Evolutionary conservation across 2,113 vertebrate species (phyloP).

Genomic region (Triplophysa dalaica): DNA sequence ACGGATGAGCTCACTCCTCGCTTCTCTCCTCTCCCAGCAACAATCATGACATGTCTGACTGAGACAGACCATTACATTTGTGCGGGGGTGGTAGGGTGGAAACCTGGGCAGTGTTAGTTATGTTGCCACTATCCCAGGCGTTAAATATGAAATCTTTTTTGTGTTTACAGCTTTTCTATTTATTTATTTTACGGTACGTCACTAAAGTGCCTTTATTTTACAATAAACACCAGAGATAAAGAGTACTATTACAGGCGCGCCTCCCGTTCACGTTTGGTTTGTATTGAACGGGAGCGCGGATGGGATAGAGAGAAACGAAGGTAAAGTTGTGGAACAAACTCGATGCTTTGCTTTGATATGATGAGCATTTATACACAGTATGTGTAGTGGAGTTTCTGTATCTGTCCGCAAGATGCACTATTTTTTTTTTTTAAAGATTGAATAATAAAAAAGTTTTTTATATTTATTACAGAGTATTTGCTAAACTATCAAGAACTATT

Average conservation of each 20-base stretch:
- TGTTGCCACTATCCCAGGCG: neutral
- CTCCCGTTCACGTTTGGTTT: neutral
- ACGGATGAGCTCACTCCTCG: conserved; percentile 63
- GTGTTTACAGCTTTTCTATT: neutral
- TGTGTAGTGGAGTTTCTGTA: neutral
- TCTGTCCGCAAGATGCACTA: neutral
- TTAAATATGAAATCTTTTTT: neutral
- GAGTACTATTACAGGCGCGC: neutral
- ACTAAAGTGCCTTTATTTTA: neutral
- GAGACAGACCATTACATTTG: conserved; percentile 67
- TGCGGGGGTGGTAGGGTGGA: conserved; percentile 49
- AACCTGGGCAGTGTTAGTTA: conserved; percentile 33
- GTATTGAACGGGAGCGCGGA: conserved; percentile 6
- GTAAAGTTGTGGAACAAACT: neutral
- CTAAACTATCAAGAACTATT: too few relatives aligned
- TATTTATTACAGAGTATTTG: too few relatives aligned
- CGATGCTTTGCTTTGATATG: neutral
- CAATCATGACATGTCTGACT: conserved; percentile 72
- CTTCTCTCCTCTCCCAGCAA: conserved; percentile 67
- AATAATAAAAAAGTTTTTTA: too few relatives aligned
- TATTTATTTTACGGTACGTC: neutral
- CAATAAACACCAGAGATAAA: neutral
- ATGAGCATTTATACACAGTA: neutral
- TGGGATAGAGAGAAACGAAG: conserved; percentile 35
- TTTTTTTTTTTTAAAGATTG: too few relatives aligned